Evolutionary conservation across 2,113 vertebrate genomes (phyloP).

Genomic region (Silurus asotus): DNA sequence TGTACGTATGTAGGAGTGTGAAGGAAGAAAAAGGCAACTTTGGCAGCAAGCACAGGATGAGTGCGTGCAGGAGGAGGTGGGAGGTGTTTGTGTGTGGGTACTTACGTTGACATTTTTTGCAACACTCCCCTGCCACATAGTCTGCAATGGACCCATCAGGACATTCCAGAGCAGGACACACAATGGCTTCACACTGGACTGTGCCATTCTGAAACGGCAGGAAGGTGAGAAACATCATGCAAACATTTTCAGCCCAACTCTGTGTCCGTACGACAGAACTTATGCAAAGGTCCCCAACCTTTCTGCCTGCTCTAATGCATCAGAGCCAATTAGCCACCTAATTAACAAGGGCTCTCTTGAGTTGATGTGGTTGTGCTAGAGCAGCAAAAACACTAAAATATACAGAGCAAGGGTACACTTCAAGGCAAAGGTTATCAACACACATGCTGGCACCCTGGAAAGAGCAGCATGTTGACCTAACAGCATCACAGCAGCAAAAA

Average conservation of each 20-base stretch:
- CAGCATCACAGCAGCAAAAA: not conserved
- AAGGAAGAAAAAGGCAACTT: constrained; percentile 31
- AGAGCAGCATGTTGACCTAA: not conserved
- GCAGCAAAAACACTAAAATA: not conserved
- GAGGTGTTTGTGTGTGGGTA: constrained; percentile 53
- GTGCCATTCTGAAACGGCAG: constrained; percentile 84
- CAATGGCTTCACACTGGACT: constrained; percentile 85
- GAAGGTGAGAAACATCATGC: constrained; percentile 45
- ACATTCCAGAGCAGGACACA: constrained; percentile 83
- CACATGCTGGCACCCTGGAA: not conserved
- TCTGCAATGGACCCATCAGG: constrained; percentile 78
- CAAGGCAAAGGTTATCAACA: constrained; percentile 3
- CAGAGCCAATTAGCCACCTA: not conserved
- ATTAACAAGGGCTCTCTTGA: not conserved
- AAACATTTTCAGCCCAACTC: constrained; percentile 7
- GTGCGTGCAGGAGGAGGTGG: constrained; percentile 31
- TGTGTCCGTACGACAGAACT: not conserved
- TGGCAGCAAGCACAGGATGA: constrained; percentile 22
- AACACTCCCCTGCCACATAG: constrained; percentile 90
- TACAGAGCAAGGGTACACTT: not conserved
- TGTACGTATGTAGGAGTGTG: constrained; percentile 22
- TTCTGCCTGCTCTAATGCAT: not conserved
- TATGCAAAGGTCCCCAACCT: not conserved
- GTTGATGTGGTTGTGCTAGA: not conserved
- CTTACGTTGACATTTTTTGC: constrained; percentile 95